phyloP scores from a whole-genome alignment of 2,113 vertebrate genomes.

The Chloroceryle aenea region DNA sequence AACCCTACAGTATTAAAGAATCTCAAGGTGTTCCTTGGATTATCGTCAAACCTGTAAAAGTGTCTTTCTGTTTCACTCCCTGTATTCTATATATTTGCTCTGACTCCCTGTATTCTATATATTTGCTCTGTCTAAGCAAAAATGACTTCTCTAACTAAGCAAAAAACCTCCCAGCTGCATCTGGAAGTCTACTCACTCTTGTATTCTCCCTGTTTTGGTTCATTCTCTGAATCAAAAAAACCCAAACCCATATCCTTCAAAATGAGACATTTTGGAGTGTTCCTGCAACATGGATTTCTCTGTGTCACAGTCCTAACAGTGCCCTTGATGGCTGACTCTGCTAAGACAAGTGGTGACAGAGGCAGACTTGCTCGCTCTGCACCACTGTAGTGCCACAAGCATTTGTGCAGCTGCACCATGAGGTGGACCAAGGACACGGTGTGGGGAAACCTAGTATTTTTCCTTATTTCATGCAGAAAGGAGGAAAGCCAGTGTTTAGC shows the following conservation, averaged over 20 bases:
- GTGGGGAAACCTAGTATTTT: not conserved
- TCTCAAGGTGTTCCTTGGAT: not conserved
- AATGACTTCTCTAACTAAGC: not conserved
- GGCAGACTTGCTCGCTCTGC: not conserved
- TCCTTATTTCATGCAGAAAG: not conserved
- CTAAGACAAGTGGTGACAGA: accelerated
- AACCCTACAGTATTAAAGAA: not conserved
- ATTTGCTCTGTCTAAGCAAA: not conserved
- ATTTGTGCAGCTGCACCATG: not conserved
- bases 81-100: not conserved
- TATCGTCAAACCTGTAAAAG: too few relatives aligned
- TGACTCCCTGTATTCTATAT: not conserved
- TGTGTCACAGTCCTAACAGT: not conserved
- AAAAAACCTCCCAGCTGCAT: not conserved
- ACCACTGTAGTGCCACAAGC: not conserved
- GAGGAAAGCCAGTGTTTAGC: not conserved
- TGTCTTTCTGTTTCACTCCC: not conserved
- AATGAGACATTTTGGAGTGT: not conserved
- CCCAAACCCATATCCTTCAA: accelerated
- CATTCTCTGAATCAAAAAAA: not conserved
- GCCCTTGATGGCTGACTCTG: not conserved
- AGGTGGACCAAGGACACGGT: accelerated
- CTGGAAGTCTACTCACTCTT: not conserved
- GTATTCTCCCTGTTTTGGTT: not conserved
- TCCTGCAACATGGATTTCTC: not conserved